phyloP scores from a whole-genome alignment of 2,113 vertebrate genomes.

The Ahaetulla prasina region DNA sequence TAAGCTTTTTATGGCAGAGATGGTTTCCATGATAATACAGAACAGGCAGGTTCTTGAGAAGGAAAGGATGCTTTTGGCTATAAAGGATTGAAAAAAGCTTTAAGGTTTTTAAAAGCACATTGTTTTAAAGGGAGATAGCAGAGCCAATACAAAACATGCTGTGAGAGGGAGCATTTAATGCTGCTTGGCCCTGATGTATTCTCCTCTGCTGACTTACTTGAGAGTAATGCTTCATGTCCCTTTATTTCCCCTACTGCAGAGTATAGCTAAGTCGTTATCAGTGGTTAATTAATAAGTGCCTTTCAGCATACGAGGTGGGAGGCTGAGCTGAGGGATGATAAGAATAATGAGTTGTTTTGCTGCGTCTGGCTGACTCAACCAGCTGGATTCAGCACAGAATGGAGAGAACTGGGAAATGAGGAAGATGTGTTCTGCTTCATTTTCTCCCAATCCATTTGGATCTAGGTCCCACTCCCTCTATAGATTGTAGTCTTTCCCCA shows the following conservation, averaged over 20 bases:
- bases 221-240: neutral
- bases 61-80: neutral
- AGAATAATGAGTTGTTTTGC: constrained; percentile 18
- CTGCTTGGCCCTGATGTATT: neutral
- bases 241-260: constrained; percentile 4
- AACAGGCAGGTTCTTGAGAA: neutral
- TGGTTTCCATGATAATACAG: neutral
- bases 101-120: neutral
- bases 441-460: neutral
- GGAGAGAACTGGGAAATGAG: constrained; percentile 4
- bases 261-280: neutral
- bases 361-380: constrained; percentile 23
- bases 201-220: neutral
- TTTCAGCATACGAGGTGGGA: constrained; percentile 7
- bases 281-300: neutral
- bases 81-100: neutral
- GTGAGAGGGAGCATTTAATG: neutral
- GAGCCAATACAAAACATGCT: neutral
- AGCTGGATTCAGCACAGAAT: constrained; percentile 1
- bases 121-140: neutral
- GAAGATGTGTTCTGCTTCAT: neutral
- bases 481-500: neutral
- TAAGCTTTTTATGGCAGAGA: neutral
- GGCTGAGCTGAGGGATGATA: constrained; percentile 10
- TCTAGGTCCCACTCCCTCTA: neutral